Conservation (phyloP, 2,797 vertebrate genomes). For the Salarias fasciatus region DNA sequence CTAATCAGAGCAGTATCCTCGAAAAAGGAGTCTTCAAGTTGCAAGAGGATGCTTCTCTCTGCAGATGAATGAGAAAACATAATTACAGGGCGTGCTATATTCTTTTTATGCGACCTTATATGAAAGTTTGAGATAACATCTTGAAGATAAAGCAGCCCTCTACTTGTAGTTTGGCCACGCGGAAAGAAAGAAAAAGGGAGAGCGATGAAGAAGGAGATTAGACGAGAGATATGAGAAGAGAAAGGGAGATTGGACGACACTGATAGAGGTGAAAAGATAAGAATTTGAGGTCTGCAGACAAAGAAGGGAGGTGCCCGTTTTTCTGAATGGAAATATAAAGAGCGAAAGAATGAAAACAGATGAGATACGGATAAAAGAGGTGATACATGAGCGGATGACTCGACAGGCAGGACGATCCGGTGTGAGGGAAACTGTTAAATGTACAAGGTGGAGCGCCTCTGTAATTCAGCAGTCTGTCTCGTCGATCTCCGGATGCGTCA, state of each 20-base stretch:
- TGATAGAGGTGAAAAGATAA: constrained; percentile 68
- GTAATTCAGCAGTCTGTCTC: constrained; percentile 16
- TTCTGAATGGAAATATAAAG: constrained; percentile 43
- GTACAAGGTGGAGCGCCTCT: constrained; percentile 43
- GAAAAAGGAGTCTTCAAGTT: constrained; percentile 29
- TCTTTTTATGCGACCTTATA: constrained; percentile 62
- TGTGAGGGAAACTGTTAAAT: constrained; percentile 41
- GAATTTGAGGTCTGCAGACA: constrained; percentile 51
- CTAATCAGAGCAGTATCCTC: constrained; percentile 71
- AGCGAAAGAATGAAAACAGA: constrained; percentile 15
- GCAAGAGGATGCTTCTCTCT: constrained; percentile 24
- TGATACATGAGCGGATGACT: constrained; percentile 34
- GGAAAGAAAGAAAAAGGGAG: constrained; percentile 46
- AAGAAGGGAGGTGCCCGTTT: constrained; percentile 33
- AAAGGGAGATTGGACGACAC: constrained; percentile 38
- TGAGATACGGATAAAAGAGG: constrained; percentile 24
- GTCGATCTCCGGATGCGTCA: constrained; percentile 30
- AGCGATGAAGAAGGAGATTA: constrained; percentile 59
- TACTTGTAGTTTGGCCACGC: constrained; percentile 58
- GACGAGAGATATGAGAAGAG: constrained; percentile 44
- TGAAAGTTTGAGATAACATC: constrained; percentile 72
- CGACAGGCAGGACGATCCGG: constrained; percentile 20
- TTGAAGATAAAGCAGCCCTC: constrained; percentile 62
- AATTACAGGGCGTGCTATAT: constrained; percentile 50
- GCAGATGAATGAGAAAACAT: constrained; percentile 56